A percentile compares a stretch with the other conserved stretches of the same genome.
phyloP scores from a whole-genome alignment of 2,888 invertebrate species.

The Dolichopus griseipennis region DNA sequence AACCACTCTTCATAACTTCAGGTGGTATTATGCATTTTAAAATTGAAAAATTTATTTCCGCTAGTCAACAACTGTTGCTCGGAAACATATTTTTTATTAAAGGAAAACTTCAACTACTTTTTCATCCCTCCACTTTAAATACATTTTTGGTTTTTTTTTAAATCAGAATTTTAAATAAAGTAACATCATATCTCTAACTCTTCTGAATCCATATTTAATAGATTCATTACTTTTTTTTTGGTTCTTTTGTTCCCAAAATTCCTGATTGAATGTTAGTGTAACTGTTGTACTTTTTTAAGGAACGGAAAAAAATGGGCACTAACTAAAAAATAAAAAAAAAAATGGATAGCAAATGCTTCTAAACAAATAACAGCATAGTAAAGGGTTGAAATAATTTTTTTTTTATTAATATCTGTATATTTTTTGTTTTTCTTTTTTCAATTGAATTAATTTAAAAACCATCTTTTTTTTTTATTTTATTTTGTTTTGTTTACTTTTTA shows the following conservation, averaged over 20 bases:
- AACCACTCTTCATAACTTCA: not conserved
- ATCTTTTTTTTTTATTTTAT: too few relatives aligned
- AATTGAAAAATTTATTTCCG: constrained; percentile 6
- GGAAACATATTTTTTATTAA: not conserved
- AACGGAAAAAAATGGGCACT: not conserved
- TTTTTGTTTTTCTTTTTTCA: too few relatives aligned
- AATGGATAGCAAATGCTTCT: not conserved
- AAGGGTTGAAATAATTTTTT: not conserved
- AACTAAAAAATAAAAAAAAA: not conserved
- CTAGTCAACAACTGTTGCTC: constrained; percentile 1
- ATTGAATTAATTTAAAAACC: too few relatives aligned
- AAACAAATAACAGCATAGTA: not conserved
- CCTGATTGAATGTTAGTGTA: not conserved
- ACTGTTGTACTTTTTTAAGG: not conserved
- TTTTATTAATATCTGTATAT: too few relatives aligned
- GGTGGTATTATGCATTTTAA: constrained; percentile 3
- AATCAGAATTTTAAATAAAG: not conserved
- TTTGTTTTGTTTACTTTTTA: too few relatives aligned
- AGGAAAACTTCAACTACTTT: not conserved
- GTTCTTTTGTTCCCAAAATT: not conserved
- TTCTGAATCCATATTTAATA: not conserved
- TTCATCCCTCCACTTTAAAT: not conserved
- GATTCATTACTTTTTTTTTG: not conserved
- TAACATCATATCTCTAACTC: not conserved
- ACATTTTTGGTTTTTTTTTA: too few relatives aligned